Conservation (phyloP, 2,888 invertebrate species). For the Drosophila koepferae region DNA sequence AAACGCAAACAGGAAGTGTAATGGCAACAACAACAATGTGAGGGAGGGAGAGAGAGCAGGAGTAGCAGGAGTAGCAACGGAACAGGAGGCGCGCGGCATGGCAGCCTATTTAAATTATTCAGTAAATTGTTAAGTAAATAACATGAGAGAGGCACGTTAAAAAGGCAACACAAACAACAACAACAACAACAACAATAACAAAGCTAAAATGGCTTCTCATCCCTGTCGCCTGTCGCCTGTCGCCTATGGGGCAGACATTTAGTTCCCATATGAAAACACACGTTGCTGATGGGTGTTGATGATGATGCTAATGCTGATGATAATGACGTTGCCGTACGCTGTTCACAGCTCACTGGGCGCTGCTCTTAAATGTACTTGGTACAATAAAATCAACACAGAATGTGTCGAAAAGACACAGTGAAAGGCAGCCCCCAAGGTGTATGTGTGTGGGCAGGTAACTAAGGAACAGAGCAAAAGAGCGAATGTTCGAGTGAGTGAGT, state of each 20-base stretch:
- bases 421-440: neutral
- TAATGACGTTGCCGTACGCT: slow-evolving; percentile 41
- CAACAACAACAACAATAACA: slow-evolving; percentile 39
- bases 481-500: slow-evolving; percentile 7
- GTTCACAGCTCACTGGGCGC: slow-evolving; percentile 62
- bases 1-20: slow-evolving; percentile 54
- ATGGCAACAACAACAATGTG: slow-evolving; percentile 36
- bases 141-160: slow-evolving; percentile 68
- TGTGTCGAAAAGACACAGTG: slow-evolving; percentile 24
- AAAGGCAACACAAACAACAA: slow-evolving; percentile 52
- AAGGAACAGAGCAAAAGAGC: no score
- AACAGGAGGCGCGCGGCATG: slow-evolving; percentile 2
- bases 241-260: slow-evolving; percentile 28
- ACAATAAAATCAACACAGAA: slow-evolving; percentile 73
- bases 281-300: slow-evolving; percentile 39
- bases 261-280: slow-evolving; percentile 42
- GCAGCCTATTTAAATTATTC: slow-evolving; percentile 75
- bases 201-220: slow-evolving; percentile 39
- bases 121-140: slow-evolving; percentile 81
- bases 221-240: slow-evolving; percentile 12
- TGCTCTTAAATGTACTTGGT: slow-evolving; percentile 42
- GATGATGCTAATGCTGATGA: slow-evolving; percentile 28
- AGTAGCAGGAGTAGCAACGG: neutral
- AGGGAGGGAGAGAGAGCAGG: no score
- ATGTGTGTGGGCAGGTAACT: neutral